These are phyloP conservation scores for Lithophane ornitopus DNA, from an alignment of 2,888 invertebrate species.

Conservation along the genomic window DNA sequence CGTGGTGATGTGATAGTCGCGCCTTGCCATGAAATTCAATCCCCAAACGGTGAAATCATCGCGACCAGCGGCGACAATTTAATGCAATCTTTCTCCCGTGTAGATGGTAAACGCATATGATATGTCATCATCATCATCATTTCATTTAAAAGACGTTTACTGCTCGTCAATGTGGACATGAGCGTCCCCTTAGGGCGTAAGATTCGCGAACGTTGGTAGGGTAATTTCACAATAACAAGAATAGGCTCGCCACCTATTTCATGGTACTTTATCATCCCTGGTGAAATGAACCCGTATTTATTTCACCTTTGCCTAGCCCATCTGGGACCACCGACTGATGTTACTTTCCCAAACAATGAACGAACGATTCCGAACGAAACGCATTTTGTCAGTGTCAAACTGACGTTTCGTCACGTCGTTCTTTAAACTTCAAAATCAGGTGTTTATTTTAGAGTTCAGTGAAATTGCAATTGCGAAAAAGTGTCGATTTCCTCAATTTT, in stretches of 20 bases:
- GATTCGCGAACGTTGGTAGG: background rate
- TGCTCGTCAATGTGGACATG: background rate
- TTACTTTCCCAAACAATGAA: background rate
- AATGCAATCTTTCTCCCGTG: background rate
- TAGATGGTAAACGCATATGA: background rate
- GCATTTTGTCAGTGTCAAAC: slow-evolving; percentile 24
- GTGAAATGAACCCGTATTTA: background rate
- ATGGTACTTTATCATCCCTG: background rate
- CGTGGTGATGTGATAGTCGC: background rate
- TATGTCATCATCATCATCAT: background rate
- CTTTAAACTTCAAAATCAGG: slow-evolving; percentile 57
- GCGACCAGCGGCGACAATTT: background rate
- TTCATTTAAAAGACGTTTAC: background rate
- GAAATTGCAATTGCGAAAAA: slow-evolving; percentile 27
- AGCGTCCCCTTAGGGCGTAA: background rate
- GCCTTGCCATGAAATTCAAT: background rate
- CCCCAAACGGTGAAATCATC: background rate
- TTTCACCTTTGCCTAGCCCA: background rate
- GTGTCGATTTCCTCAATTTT: slow-evolving; percentile 3
- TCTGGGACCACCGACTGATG: background rate
- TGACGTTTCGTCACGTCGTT: slow-evolving; percentile 6
- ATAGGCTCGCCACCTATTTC: too few species aligned
- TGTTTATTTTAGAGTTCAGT: slow-evolving; percentile 50
- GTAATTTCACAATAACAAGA: background rate
- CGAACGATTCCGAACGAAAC: slow-evolving; percentile 26